Evolutionary conservation across 2,888 invertebrate species (phyloP).

Genomic region (Acanthococcus lagerstroemiae): DNA sequence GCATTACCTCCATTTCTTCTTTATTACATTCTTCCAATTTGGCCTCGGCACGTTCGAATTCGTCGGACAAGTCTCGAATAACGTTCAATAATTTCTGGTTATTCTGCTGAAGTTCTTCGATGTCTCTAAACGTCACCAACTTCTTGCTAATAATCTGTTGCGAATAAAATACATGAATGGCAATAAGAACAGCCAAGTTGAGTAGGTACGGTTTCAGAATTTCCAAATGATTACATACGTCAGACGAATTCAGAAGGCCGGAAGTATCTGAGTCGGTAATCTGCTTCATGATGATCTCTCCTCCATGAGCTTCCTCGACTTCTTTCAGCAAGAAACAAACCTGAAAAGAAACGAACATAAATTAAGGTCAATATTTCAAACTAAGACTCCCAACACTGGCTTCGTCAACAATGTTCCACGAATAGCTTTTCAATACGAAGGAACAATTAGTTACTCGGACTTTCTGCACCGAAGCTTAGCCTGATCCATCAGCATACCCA

Average conservation of each 20-base stretch:
- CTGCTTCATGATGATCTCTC: constrained; percentile 7
- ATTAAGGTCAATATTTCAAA: not conserved
- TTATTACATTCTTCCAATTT: constrained; percentile 16
- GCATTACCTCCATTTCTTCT: constrained; percentile 18
- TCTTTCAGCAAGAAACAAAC: constrained; percentile 68
- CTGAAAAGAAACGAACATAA: not conserved
- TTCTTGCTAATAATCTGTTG: constrained; percentile 70
- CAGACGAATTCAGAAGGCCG: not conserved
- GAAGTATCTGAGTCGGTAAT: not conserved
- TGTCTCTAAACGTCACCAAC: constrained; percentile 78
- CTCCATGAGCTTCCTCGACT: constrained; percentile 68
- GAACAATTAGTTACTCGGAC: too few relatives aligned
- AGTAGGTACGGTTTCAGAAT: not conserved
- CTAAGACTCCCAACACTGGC: too few relatives aligned
- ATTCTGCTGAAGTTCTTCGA: constrained; percentile 77
- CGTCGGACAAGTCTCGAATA: constrained; percentile 64
- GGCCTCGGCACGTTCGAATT: constrained; percentile 9
- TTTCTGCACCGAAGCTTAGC: too few relatives aligned
- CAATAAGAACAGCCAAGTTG: not conserved
- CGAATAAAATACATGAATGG: too few relatives aligned
- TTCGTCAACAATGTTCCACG: too few relatives aligned
- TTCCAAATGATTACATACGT: constrained; percentile 2
- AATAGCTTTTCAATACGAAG: too few relatives aligned
- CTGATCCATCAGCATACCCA: too few relatives aligned
- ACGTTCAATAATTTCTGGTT: constrained; percentile 76